Percentiles rank a stretch among this genome's conserved stretches.
Conservation (phyloP, 1,140 invertebrate genomes). For the Hypsibius dujardini region DNA sequence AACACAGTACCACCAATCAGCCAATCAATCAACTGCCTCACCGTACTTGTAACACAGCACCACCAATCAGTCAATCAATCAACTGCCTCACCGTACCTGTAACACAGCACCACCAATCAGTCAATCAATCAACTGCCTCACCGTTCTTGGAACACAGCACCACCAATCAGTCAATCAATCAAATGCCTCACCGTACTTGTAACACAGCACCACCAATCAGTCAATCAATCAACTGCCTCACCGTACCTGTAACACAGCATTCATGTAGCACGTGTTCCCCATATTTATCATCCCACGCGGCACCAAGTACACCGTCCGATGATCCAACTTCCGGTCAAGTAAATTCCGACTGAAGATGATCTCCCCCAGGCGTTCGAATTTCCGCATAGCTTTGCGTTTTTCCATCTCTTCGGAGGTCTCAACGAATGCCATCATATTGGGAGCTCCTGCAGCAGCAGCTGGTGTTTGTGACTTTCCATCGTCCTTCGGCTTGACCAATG, state of each 20-base stretch:
- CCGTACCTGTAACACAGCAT: constrained; percentile 1
- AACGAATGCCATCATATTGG: not conserved
- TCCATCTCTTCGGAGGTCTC: not conserved
- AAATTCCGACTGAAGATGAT: not conserved
- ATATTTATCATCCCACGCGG: constrained; percentile 7
- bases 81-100: no score
- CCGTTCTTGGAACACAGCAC: no score
- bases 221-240: no score
- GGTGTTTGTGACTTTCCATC: not conserved
- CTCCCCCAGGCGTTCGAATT: not conserved
- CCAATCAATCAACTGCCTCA: no score
- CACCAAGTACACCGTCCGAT: not conserved
- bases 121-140: no score
- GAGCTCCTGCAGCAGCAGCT: not conserved
- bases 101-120: no score
- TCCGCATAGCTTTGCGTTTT: not conserved
- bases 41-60: no score
- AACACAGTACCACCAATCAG: no score
- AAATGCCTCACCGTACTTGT: no score
- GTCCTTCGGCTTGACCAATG: not conserved
- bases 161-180: no score
- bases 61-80: no score
- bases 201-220: no score
- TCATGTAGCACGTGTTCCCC: not conserved
- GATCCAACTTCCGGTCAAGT: not conserved